These are phyloP conservation scores for Deroplatys truncata DNA, from an alignment of 2,888 invertebrate genomes.

Conservation along the genomic window DNA sequence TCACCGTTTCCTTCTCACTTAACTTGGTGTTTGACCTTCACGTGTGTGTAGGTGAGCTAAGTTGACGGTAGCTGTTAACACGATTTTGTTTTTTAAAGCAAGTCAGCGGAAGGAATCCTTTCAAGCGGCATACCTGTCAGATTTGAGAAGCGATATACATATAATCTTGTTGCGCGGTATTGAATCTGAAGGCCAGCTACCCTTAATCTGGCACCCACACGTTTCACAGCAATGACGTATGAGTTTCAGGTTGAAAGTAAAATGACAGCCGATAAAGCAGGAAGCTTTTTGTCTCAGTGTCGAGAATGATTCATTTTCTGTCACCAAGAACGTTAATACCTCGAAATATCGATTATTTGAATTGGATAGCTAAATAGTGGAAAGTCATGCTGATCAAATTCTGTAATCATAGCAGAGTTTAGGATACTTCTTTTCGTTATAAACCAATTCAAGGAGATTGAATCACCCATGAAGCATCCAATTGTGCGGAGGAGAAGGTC, in stretches of 20 bases:
- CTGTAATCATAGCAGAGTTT: no score
- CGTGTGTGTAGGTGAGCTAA: neutral
- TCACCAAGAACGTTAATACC: neutral
- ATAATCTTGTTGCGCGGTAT: neutral
- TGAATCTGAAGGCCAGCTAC: neutral
- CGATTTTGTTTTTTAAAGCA: neutral
- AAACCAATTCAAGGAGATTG: no score
- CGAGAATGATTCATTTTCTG: neutral
- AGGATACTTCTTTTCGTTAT: no score
- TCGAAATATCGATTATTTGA: neutral
- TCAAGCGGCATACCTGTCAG: neutral
- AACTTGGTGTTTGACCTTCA: neutral
- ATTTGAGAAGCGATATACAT: neutral
- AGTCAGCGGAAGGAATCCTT: neutral
- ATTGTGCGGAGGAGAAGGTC: no score
- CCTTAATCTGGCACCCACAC: neutral
- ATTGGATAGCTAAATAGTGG: no score
- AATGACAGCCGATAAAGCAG: neutral
- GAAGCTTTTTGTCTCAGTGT: neutral
- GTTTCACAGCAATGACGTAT: no score
- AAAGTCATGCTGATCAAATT: neutral
- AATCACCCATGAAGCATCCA: no score
- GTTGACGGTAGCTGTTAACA: neutral
- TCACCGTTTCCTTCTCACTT: no score
- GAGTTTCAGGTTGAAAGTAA: no score